Base-by-base conservation (phyloP, 2,113 vertebrate species). In the Cygnus atratus region DNA sequence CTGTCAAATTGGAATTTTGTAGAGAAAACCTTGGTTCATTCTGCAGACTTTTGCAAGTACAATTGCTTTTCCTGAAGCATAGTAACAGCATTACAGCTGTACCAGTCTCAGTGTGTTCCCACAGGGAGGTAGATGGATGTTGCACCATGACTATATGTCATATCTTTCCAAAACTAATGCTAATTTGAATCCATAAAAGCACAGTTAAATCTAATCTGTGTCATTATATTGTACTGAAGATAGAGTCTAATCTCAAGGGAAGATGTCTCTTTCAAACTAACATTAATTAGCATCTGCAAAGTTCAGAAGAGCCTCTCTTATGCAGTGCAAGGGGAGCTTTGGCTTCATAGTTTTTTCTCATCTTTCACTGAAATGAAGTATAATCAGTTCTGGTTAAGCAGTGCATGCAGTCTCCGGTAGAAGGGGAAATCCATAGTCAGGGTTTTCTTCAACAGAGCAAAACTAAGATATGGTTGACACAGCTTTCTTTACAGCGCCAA, bases 251-350 rank as follows among this genome's bases (percentile, higher is more conserved):
- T 96, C 57, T 91, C 81, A 88, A 80, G 90, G 89, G 55, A 92
- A 70, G 71, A 48, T 80, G 74, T 55, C 66, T 94, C 66, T 93
- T 92, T 94, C 74, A 76, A 96, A 95, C 91, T 90, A 95, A 91
- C 50, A 70, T 19, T 78, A 57, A 79, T 93, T 95, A 88, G 66
- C 58, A 75, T n/a, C 72, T 84, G 20, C 57, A 50, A 78, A 87
- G 59, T 66, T 75, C 76, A 79, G 88, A 95, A 91, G 58, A 88
- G 63, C 78, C 88, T 94, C 26, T 90, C 39, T 96, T 92, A 87
- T 35, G 26, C 77, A 82, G 73, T 70, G 55, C 81, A 17, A 84
- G n/a, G 37, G 91, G 65, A 87, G 16, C 68, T 90, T 88, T 82
- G 55, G 58, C 55, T 46, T 92, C 78, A 75, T 78, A 28, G 14